Base-by-base conservation (phyloP, 2,888 invertebrate species). In the Deroplatys truncata region DNA sequence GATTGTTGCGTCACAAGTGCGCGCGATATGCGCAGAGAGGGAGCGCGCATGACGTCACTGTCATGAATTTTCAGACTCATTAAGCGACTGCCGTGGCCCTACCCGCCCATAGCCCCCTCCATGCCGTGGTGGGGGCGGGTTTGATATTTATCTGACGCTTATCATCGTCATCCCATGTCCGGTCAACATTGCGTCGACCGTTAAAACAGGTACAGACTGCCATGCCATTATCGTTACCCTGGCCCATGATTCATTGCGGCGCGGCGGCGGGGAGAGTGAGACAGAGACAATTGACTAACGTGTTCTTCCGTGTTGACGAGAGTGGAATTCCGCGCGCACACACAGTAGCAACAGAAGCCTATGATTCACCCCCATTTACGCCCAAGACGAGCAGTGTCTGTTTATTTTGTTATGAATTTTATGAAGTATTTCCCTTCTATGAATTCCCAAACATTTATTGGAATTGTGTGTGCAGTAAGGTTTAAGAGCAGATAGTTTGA, bases 131-230 rank as follows among this genome's bases (percentile, higher is more conserved):
- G 86, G 86, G 86, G 56, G 56, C 28, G 86, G 56, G 82, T 29
- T 86, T 86, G 86, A 86, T 86, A 86, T 86, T 86, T 86, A 86
- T 86, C 86, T 72, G 86, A 31, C 86, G 29, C 86, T 86, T 86
- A 86, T 86, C 86, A 86, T 82, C 86, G 82, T 31, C 82, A 86
- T 28, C 72, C 86, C 86, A 86, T 86, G 86, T 86, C 86, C 86
- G 86, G 86, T 43, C 86, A 82, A 56, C 86, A 72, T 86, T 86
- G 86, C 72, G 86, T 86, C 56, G 56, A 31, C 86, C 31, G 86
- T 86, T 86, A 86, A 86, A 86, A 86, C 82, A 86, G 82, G 86
- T 86, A 86, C 86, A 86, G 82, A 82, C 86, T 86, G 86, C 86
- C 56, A 72, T 82, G 86, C 86, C 86, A 86, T 86, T 86, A 86